Conservation (phyloP, 2,888 invertebrate species). For the Gastracanthus pulcherrimus region DNA sequence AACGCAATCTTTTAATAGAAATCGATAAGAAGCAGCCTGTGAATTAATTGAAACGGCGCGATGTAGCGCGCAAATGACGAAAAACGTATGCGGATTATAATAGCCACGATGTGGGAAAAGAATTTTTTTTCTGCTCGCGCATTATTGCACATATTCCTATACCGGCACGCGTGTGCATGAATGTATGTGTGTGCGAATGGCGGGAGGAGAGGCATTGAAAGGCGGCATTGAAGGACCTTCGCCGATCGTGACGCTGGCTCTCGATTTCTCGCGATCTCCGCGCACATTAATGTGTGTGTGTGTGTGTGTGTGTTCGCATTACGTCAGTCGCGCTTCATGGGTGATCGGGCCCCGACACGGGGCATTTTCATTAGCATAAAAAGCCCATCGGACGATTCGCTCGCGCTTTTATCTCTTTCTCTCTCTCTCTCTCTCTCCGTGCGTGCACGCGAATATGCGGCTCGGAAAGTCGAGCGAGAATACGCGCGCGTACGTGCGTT, state of each 20-base stretch:
- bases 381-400: conserved; percentile 18
- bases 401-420: too few relatives aligned
- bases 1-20: conserved; percentile 8
- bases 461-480: too few relatives aligned
- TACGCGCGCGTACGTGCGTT: neutral
- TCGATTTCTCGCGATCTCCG: conserved; percentile 47
- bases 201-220: conserved; percentile 48
- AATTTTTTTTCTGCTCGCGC: neutral
- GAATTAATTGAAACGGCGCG: neutral
- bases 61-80: too few relatives aligned
- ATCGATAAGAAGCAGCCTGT: neutral
- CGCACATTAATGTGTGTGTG: too few relatives aligned
- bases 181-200: neutral
- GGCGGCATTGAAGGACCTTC: conserved; percentile 55
- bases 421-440: too few relatives aligned
- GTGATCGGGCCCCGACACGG: neutral
- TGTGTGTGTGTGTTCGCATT: too few relatives aligned
- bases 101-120: conserved; percentile 26
- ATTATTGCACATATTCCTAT: neutral
- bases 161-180: neutral
- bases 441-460: too few relatives aligned
- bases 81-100: neutral
- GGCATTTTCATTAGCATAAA: conserved; percentile 44
- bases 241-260: conserved; percentile 43
- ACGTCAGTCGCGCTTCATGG: too few relatives aligned